phyloP scores from a whole-genome alignment of 2,113 vertebrate genomes.

The Coturnix japonica region DNA sequence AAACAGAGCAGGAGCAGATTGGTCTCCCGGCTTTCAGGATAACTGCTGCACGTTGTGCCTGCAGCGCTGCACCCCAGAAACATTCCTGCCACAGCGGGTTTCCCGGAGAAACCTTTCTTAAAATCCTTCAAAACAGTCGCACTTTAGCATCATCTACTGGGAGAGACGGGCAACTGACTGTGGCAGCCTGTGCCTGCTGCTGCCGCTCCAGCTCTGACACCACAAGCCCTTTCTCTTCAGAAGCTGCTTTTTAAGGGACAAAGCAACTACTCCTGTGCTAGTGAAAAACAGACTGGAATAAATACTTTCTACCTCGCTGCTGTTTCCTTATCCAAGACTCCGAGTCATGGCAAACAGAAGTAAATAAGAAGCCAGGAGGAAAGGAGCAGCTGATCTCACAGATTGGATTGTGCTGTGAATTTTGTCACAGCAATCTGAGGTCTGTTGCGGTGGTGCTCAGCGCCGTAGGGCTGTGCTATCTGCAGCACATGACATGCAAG shows the following conservation, averaged over 20 bases:
- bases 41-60: neutral
- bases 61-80: neutral
- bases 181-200: neutral
- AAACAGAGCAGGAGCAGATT: neutral
- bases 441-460: slow-evolving; percentile 32
- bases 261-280: neutral
- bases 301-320: neutral
- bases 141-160: slow-evolving; percentile 37
- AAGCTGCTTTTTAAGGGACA: neutral
- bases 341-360: neutral
- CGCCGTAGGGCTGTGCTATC: slow-evolving; percentile 4
- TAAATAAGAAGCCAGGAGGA: neutral
- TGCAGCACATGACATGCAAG: slow-evolving; percentile 33
- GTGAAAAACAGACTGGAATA: neutral
- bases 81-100: neutral
- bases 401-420: slow-evolving; percentile 8
- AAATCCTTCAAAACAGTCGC: slow-evolving; percentile 2
- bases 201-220: neutral
- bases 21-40: neutral
- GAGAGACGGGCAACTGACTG: slow-evolving; percentile 67
- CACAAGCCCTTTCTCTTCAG: neutral
- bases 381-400: slow-evolving; percentile 57
- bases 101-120: neutral
- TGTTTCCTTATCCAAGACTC: neutral
- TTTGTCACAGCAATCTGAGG: slow-evolving; percentile 39